A percentile compares a stretch with the other conserved stretches of the same genome.
Evolutionary conservation across 2,797 vertebrate species (phyloP).

Genomic region (Enteromius anoplus): DNA sequence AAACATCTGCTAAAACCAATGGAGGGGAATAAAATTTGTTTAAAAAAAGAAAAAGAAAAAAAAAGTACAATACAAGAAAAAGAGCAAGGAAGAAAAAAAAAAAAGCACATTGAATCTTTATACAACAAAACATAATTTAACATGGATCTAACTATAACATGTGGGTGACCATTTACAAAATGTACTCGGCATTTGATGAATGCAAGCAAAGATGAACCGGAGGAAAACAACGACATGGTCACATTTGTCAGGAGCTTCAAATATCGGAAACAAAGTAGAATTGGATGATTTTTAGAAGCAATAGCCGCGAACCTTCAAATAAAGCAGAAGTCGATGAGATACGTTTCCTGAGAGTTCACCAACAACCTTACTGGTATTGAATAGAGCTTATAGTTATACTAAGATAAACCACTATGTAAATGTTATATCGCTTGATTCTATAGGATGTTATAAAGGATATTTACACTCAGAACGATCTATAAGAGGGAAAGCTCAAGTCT

Average conservation of each 20-base stretch:
- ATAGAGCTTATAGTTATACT: conserved; percentile 69
- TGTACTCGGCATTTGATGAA: conserved; percentile 17
- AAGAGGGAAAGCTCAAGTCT: conserved; percentile 64
- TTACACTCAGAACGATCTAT: conserved; percentile 54
- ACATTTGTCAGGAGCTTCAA: conserved; percentile 39
- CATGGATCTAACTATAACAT: conserved; percentile 27
- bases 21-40: background rate
- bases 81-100: background rate
- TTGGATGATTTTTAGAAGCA: conserved; percentile 70
- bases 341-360: conserved; percentile 94
- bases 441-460: conserved; percentile 60
- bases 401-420: conserved; percentile 66
- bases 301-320: conserved; percentile 69
- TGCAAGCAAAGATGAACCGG: conserved; percentile 3
- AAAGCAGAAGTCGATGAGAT: conserved; percentile 80
- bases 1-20: conserved; percentile 23
- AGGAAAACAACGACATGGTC: conserved; percentile 24
- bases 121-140: conserved; percentile 46
- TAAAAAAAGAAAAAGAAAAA: background rate
- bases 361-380: conserved; percentile 91
- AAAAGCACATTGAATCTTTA: conserved; percentile 22
- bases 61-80: conserved; percentile 4
- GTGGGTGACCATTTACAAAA: conserved; percentile 27
- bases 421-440: conserved; percentile 60
- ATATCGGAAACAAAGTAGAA: conserved; percentile 9